These are phyloP conservation scores for Agrypnus murinus DNA, from an alignment of 2,888 invertebrate species.

Conservation along the genomic window DNA sequence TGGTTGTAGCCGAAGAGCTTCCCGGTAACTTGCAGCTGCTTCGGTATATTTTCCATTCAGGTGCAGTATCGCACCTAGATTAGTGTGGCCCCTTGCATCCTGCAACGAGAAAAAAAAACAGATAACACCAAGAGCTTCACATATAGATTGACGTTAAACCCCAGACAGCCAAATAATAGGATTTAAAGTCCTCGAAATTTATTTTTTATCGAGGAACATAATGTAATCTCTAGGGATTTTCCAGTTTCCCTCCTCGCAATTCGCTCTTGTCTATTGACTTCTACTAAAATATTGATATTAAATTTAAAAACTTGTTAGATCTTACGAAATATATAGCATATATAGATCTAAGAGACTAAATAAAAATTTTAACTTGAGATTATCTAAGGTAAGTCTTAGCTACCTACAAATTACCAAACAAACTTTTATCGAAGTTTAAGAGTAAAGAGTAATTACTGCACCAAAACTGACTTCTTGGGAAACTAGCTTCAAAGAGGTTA, in stretches of 20 bases:
- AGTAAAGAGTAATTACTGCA: constrained; percentile 9
- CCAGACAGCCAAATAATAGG: constrained; percentile 32
- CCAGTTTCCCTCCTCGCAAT: constrained; percentile 36
- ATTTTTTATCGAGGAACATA: constrained; percentile 37
- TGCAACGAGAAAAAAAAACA: constrained; percentile 69
- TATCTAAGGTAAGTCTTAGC: no score
- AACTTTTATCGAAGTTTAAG: constrained; percentile 4
- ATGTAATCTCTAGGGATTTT: constrained; percentile 38
- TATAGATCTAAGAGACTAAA: no score
- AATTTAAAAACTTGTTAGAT: constrained; percentile 3
- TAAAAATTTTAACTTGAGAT: no score
- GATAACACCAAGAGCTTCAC: constrained; percentile 7
- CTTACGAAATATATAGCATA: background rate
- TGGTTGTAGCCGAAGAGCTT: constrained; percentile 90
- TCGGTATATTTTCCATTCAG: constrained; percentile 92
- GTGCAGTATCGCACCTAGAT: constrained; percentile 96
- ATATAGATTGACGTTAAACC: constrained; percentile 33
- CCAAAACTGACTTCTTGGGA: constrained; percentile 7
- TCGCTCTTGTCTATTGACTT: constrained; percentile 38
- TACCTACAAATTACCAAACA: constrained; percentile 4
- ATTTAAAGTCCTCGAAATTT: constrained; percentile 36
- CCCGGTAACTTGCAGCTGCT: constrained; percentile 90
- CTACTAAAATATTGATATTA: constrained; percentile 32
- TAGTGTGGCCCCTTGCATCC: constrained; percentile 94
- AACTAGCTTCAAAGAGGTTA: constrained; percentile 6